Base-by-base conservation (phyloP, 2,797 vertebrate genomes). In the Scarus forsteni region DNA sequence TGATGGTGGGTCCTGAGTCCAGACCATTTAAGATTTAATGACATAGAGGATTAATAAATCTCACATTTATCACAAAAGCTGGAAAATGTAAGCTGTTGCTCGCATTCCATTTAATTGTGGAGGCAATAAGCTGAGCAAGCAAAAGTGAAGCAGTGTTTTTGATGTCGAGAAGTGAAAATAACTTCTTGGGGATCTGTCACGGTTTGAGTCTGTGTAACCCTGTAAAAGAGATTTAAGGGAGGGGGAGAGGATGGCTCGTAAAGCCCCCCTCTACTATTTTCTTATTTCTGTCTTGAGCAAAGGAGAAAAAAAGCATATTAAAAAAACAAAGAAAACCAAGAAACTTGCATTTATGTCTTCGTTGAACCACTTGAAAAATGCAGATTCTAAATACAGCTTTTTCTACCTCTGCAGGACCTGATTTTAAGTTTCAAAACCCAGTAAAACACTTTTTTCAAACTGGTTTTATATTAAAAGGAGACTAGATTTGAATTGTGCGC, bases 121-220 rank as follows among this genome's bases (percentile, higher is more conserved):
- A 5, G 8, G 15, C 3, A 10, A 48, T 16, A 18, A 74, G 77
- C 59, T 70, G 84, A 81, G 52, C 52, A 56, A 75, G 81, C 71
- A 63, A 38, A 72, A 14, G 3, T 38, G 16, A 57, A 62, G 59
- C 62, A 46, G 40, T 27, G 57, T 65, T 73, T 44, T 60, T 18
- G 9, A 13, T 34, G 10, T 19, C 2, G 8, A 46, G 67, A 50
- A 59, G 73, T 70, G 67, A 38, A 80, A 84, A 81, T 70, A 81
- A 79, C 68, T 75, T 81, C 8, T 0, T 34, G 38, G 57, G 69
- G 94, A 95, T 95, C 94, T 95, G 95, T 96, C 94, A 96, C 92
- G 89, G 93, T 95, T 95, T 95, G 87, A 94, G 92, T 95, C 94
- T 95, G 94, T 96, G 95, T 95, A 96, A 88, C 93, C 89, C 74